phyloP scores from a whole-genome alignment of 2,113 vertebrate genomes.

The Amphiprion ocellaris region DNA sequence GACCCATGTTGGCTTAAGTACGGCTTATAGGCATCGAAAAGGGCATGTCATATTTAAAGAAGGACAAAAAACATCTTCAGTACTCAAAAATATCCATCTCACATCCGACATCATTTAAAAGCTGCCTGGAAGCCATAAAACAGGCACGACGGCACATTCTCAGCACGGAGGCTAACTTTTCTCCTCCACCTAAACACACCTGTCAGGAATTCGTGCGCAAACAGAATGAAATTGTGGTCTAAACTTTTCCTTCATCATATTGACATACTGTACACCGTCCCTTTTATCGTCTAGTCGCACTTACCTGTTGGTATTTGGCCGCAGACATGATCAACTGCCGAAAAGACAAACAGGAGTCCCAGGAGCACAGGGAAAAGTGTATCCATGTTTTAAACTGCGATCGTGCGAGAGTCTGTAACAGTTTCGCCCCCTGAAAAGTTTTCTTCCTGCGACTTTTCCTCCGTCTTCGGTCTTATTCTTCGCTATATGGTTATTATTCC shows the following conservation, averaged over 20 bases:
- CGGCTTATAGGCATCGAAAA: neutral
- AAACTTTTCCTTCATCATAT: conserved; percentile 25
- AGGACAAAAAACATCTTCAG: neutral
- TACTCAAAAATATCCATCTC: neutral
- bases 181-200: conserved; percentile 58
- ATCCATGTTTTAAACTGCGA: conserved; percentile 75
- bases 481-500: conserved; percentile 58
- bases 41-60: neutral
- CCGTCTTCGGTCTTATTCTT: conserved; percentile 18
- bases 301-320: conserved; percentile 77
- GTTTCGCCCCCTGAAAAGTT: conserved; percentile 58
- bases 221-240: neutral
- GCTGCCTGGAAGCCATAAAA: neutral
- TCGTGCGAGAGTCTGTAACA: conserved; percentile 44
- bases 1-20: neutral
- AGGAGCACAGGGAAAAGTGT: conserved; percentile 63
- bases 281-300: neutral
- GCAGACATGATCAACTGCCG: conserved; percentile 29
- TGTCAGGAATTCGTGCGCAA: conserved; percentile 41
- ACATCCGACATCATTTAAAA: neutral
- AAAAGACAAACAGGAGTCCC: conserved; percentile 69
- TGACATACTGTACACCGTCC: neutral
- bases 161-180: conserved; percentile 55
- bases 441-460: conserved; percentile 28
- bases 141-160: neutral